Percentiles rank a stretch among this genome's conserved stretches.
phyloP scores from a whole-genome alignment of 2,797 vertebrate species.

The Gallinago stenura region DNA sequence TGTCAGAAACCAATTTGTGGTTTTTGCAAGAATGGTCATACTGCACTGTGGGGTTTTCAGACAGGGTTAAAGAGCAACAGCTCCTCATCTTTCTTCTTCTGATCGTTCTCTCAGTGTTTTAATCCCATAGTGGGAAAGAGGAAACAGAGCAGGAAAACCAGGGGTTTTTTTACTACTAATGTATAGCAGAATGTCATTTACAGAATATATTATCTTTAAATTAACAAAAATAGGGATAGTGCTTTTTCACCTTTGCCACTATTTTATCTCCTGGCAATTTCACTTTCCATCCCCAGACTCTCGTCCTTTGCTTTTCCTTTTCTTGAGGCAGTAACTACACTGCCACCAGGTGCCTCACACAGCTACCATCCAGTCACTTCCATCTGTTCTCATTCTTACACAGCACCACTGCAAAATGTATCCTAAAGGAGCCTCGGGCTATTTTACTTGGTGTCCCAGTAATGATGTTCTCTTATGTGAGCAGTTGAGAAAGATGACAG shows the following conservation, averaged over 20 bases:
- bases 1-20: slow-evolving; percentile 8
- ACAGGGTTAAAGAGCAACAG: slow-evolving; percentile 1
- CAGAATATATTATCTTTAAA: not conserved
- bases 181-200: not conserved
- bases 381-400: not conserved
- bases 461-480: slow-evolving; percentile 36
- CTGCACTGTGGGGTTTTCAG: not conserved
- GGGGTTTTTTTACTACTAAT: not conserved
- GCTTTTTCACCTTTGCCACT: not conserved
- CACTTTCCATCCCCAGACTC: not conserved
- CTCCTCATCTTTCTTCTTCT: slow-evolving; percentile 35
- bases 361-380: not conserved
- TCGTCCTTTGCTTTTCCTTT: not conserved
- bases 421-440: slow-evolving; percentile 20
- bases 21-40: not conserved
- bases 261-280: not conserved
- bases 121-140: not conserved
- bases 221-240: not conserved
- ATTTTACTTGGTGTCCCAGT: slow-evolving; percentile 13
- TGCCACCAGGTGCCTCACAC: not conserved
- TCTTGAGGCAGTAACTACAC: not conserved
- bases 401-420: not conserved
- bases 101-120: not conserved
- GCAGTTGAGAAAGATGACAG: slow-evolving; percentile 39
- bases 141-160: not conserved